These are phyloP conservation scores for Aphidius ervi DNA, from an alignment of 1,140 invertebrate species.

Conservation along the genomic window DNA sequence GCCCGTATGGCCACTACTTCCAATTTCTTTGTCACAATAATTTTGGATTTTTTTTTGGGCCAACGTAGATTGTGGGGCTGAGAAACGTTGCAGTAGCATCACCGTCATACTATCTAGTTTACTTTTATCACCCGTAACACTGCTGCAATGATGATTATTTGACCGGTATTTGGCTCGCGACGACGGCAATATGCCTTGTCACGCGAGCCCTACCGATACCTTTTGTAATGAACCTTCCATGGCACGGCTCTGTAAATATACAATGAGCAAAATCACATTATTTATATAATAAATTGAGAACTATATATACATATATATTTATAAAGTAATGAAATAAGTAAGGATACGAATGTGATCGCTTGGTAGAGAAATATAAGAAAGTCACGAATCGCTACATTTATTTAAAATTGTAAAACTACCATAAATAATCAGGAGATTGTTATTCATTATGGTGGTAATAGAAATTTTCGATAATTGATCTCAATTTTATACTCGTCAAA, in stretches of 20 bases:
- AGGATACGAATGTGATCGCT: too few relatives aligned
- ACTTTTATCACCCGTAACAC: slow-evolving; percentile 25
- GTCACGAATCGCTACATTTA: too few relatives aligned
- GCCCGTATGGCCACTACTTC: neutral
- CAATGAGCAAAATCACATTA: too few relatives aligned
- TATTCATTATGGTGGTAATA: too few relatives aligned
- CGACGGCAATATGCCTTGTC: neutral
- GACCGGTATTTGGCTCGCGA: slow-evolving; percentile 1
- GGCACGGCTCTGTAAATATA: neutral
- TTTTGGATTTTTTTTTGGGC: slow-evolving; percentile 47
- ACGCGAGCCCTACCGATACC: slow-evolving; percentile 8
- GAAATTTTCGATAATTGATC: too few relatives aligned
- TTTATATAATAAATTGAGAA: too few relatives aligned
- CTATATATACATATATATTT: too few relatives aligned
- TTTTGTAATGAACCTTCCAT: slow-evolving; percentile 7
- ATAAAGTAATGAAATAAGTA: too few relatives aligned
- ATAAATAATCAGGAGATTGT: too few relatives aligned
- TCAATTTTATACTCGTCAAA: too few relatives aligned
- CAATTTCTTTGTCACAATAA: slow-evolving; percentile 15
- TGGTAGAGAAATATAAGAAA: too few relatives aligned
- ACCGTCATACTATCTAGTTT: slow-evolving; percentile 54
- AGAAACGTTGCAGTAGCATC: slow-evolving; percentile 55
- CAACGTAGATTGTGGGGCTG: slow-evolving; percentile 50
- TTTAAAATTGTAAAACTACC: too few relatives aligned
- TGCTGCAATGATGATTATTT: slow-evolving; percentile 14